phyloP scores from a whole-genome alignment of 2,797 vertebrate species.

The Clamator glandarius region DNA sequence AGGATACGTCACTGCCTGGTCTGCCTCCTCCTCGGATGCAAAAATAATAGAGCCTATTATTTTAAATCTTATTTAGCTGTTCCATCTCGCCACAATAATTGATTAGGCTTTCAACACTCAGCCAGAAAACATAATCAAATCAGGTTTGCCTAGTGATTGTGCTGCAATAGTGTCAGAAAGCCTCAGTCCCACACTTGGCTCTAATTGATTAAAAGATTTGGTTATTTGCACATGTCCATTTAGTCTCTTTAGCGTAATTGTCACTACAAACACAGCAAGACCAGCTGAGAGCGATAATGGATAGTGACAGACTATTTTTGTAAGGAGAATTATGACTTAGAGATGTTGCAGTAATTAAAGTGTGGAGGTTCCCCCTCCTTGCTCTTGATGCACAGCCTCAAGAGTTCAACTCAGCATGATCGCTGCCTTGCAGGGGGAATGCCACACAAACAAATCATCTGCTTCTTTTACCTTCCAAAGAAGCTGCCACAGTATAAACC shows the following conservation, averaged over 20 bases:
- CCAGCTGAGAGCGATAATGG: background rate
- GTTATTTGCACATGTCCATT: conserved; percentile 45
- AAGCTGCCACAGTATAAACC: background rate
- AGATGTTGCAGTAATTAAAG: background rate
- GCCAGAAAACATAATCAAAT: conserved; percentile 29
- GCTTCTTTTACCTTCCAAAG: background rate
- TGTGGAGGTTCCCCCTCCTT: background rate
- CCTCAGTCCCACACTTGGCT: background rate
- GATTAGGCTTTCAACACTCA: conserved; percentile 7
- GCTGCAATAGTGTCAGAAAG: background rate
- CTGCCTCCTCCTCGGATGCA: background rate
- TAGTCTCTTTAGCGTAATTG: conserved; percentile 45
- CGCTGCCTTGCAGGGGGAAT: background rate
- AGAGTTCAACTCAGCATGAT: background rate
- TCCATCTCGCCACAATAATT: conserved; percentile 5
- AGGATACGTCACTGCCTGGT: background rate
- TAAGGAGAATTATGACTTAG: background rate
- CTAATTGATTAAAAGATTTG: conserved; percentile 56
- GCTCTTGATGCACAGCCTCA: background rate
- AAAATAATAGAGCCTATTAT: conserved; percentile 48
- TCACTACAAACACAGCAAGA: background rate
- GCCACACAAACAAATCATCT: accelerated
- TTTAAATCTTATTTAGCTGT: conserved; percentile 53
- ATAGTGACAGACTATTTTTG: background rate
- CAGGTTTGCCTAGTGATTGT: background rate